A percentile compares a stretch with the other conserved stretches of the same genome.
Conservation (phyloP, 1,140 invertebrate species). For the Drosophila arawakana region DNA sequence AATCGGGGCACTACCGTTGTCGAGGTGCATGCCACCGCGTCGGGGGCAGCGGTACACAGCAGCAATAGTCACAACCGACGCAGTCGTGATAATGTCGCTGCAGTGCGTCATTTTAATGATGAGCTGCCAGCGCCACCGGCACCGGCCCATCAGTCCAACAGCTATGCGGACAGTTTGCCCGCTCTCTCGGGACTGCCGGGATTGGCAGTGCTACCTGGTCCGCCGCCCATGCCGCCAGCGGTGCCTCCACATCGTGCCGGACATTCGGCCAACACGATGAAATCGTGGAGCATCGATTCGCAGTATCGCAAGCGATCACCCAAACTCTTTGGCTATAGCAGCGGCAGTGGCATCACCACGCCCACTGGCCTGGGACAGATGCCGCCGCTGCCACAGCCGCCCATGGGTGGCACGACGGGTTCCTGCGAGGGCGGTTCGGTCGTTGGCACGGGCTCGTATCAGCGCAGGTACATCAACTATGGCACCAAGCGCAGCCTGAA, state of each 20-base stretch:
- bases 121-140: slow-evolving; percentile 71
- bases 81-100: slow-evolving; percentile 71
- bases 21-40: slow-evolving; percentile 74
- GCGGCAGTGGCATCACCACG: slow-evolving; percentile 83
- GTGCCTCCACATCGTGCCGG: slow-evolving; percentile 89
- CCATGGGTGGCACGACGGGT: slow-evolving; percentile 40
- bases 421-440: slow-evolving; percentile 61
- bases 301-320: slow-evolving; percentile 87
- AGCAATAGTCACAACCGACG: slow-evolving; percentile 69
- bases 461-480: slow-evolving; percentile 84
- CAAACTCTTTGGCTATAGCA: slow-evolving; percentile 72
- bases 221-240: slow-evolving; percentile 84
- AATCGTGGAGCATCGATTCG: slow-evolving; percentile 92
- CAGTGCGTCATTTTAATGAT: slow-evolving; percentile 72
- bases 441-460: slow-evolving; percentile 83
- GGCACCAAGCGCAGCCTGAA: slow-evolving; percentile 80
- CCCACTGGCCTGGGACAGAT: slow-evolving; percentile 85
- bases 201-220: slow-evolving; percentile 87
- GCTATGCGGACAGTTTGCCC: slow-evolving; percentile 50
- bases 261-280: slow-evolving; percentile 88
- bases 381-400: slow-evolving; percentile 84
- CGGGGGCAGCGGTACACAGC: slow-evolving; percentile 61
- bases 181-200: slow-evolving; percentile 35
- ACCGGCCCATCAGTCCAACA: slow-evolving; percentile 59
- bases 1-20: slow-evolving; percentile 69